Conservation (phyloP, 1,140 invertebrate genomes). For the Hyles euphorbiae region DNA sequence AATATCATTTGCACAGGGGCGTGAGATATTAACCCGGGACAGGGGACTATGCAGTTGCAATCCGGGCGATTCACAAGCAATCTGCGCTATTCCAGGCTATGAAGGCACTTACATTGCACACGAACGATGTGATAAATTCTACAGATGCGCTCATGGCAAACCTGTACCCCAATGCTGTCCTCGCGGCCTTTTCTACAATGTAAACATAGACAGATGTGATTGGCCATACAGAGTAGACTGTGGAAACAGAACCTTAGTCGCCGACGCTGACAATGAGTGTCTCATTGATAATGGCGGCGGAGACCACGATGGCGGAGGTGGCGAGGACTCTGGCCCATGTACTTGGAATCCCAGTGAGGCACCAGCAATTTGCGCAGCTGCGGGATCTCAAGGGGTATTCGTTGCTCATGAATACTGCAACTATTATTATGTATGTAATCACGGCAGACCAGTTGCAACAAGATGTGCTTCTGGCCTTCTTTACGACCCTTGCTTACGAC, state of each 20-base stretch:
- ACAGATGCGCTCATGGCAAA: constrained; percentile 19
- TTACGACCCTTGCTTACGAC: constrained; percentile 75
- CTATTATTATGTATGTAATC: constrained; percentile 37
- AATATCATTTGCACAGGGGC: constrained; percentile 26
- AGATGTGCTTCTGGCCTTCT: constrained; percentile 63
- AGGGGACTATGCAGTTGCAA: constrained; percentile 6
- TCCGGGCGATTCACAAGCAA: background rate
- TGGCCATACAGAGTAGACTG: constrained; percentile 59
- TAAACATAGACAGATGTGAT: constrained; percentile 74
- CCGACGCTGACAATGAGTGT: no score
- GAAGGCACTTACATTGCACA: constrained; percentile 7
- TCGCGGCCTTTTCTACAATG: constrained; percentile 72
- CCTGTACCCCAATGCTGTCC: constrained; percentile 50
- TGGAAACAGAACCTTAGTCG: constrained; percentile 2
- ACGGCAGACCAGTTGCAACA: constrained; percentile 27
- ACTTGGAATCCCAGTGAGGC: constrained; percentile 34
- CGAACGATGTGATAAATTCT: constrained; percentile 24
- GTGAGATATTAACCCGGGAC: constrained; percentile 9
- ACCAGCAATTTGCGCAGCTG: constrained; percentile 25
- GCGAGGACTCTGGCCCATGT: constrained; percentile 2
- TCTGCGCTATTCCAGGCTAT: background rate
- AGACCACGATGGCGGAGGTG: no score
- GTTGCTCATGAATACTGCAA: constrained; percentile 39
- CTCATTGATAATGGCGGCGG: no score
- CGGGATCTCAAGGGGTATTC: constrained; percentile 23